Percentiles rank a stretch among this genome's conserved stretches.
These are phyloP conservation scores for Alca torda DNA, from an alignment of 2,797 vertebrate species.

Conservation along the genomic window DNA sequence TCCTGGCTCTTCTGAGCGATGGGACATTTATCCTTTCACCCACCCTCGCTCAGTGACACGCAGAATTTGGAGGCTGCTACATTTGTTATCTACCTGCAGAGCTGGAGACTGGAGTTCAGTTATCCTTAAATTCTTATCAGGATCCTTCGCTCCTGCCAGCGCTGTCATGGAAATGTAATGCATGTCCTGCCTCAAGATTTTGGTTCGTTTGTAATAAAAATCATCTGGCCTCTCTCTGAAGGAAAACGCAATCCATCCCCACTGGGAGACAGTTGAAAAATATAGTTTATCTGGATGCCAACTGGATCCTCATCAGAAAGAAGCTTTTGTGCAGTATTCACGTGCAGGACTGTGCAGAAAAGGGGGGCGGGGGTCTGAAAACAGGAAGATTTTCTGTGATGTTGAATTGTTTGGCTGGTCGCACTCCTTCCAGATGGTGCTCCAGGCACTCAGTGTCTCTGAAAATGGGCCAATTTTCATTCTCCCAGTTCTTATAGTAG, in stretches of 20 bases:
- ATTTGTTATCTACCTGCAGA: conserved; percentile 39
- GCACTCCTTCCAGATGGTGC: conserved; percentile 35
- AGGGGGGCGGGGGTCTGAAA: neutral
- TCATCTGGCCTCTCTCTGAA: conserved; percentile 46
- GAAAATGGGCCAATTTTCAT: neutral
- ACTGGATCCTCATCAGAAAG: conserved; percentile 43
- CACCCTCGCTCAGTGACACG: rapidly evolving
- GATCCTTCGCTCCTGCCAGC: conserved; percentile 13
- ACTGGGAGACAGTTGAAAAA: conserved; percentile 34
- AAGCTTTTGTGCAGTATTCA: conserved; percentile 8
- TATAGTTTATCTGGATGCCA: conserved; percentile 32
- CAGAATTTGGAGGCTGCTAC: neutral
- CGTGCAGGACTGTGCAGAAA: neutral
- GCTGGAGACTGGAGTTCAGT: conserved; percentile 11
- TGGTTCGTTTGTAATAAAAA: conserved; percentile 57
- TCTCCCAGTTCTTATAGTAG: conserved; percentile 1
- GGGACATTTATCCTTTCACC: neutral
- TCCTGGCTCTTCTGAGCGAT: neutral
- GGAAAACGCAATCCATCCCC: conserved; percentile 37
- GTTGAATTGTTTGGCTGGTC: conserved; percentile 1
- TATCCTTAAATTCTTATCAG: conserved; percentile 33
- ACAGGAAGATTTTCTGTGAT: neutral
- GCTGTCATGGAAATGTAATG: conserved; percentile 40
- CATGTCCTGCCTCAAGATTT: conserved; percentile 55
- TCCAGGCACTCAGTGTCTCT: conserved; percentile 21